These are phyloP conservation scores for Parauchenoglanis ngamensis DNA, from an alignment of 2,797 vertebrate genomes.

Conservation along the genomic window DNA sequence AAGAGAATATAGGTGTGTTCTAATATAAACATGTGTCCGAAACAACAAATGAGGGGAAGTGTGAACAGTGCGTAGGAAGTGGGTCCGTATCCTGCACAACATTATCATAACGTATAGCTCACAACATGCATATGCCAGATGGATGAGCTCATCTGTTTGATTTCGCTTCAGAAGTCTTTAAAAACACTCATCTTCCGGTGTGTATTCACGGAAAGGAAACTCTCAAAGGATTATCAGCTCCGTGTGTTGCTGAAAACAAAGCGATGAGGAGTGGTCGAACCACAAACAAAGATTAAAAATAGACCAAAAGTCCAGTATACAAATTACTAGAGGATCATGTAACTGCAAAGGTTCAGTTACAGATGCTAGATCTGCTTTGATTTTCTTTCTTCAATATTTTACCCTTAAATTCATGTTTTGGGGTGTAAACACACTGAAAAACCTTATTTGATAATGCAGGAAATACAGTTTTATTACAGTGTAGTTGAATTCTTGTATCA, in stretches of 20 bases:
- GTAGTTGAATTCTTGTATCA: neutral
- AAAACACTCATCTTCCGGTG: neutral
- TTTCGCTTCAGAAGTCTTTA: conserved; percentile 13
- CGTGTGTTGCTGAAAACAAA: conserved; percentile 19
- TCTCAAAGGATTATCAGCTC: conserved; percentile 9
- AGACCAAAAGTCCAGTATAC: neutral
- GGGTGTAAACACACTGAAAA: neutral
- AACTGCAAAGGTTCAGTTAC: neutral
- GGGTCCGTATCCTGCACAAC: conserved; percentile 16
- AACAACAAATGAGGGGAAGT: conserved; percentile 22
- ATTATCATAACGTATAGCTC: conserved; percentile 7
- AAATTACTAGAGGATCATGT: neutral
- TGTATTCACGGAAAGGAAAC: neutral
- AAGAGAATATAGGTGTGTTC: neutral
- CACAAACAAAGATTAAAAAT: neutral
- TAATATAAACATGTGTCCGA: neutral
- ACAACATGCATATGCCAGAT: neutral
- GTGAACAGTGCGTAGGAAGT: conserved; percentile 16
- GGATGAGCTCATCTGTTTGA: conserved; percentile 16
- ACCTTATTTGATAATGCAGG: neutral
- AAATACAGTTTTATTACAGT: neutral
- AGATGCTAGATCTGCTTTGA: neutral
- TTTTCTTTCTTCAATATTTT: neutral
- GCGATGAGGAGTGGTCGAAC: neutral
- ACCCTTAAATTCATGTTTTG: neutral